Base-by-base conservation (phyloP, 2,113 vertebrate genomes). In the Xyrauchen texanus region DNA sequence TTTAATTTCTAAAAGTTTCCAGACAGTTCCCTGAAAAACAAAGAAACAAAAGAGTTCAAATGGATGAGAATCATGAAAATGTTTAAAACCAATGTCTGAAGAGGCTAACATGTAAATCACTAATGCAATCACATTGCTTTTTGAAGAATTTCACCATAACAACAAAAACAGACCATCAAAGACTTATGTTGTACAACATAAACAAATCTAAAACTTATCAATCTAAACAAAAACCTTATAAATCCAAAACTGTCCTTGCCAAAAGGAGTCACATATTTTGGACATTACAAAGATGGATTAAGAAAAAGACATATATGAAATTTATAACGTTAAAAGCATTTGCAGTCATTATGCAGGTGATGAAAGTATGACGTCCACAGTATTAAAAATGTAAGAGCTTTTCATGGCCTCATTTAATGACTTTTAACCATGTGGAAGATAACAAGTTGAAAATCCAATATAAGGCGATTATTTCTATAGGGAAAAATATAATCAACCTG, bases 351-450 rank as follows among this genome's bases (percentile, higher is more conserved):
- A 0, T 12, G 42, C 44, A 61, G 42, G 57, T 73, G 70, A 44
- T 16, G 63, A 74, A 52, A 42, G 60, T 63, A 13, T 55, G 70
- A 73, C 57, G 57, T 73, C 49, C 2, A 44, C 12, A 6, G 16
- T 44, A 8, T 61, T 74, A 9, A 86, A 81, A 62, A 47, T 53
- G n/a, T 21, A 73, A 21, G 16, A 63, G 49, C 63, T n/a, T 49
- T 63, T 75, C 6, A 75, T 75, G 61, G 10, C 57, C 45, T 12
- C 45, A 51, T 46, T 75, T 62, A 15, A 3, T 46, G 61, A 42
- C 21, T 49, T 69, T 16, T n/a, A 6, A 6, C 11, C 10, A 55
- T 55, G 4, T 55, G 11, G 12, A 55, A 10, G 9, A 10, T 55
- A 55, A 55, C 52, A 55, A 55, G 52, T 4, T 55, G 11, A 55